Conservation (phyloP, 2,888 invertebrate species). For the Philereme vetulata region DNA sequence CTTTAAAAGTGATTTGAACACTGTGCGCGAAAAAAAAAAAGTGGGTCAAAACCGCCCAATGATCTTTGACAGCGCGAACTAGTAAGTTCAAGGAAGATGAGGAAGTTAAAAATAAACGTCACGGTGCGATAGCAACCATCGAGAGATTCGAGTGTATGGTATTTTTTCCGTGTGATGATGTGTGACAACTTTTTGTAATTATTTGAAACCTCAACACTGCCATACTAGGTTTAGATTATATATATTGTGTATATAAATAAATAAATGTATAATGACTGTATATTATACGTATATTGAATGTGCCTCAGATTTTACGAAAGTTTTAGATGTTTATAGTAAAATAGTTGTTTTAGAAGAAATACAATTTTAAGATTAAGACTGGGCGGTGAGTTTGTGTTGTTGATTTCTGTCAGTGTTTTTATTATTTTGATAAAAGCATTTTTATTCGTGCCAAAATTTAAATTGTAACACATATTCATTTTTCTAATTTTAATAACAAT, state of each 20-base stretch:
- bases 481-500: neutral
- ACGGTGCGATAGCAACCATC: no score
- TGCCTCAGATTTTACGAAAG: conserved; percentile 79
- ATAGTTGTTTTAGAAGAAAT: conserved; percentile 53
- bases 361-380: conserved; percentile 63
- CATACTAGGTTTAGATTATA: conserved; percentile 69
- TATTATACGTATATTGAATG: conserved; percentile 77
- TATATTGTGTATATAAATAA: conserved; percentile 64
- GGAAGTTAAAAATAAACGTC: no score
- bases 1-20: no score
- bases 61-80: no score
- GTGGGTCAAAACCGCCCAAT: no score
- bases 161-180: neutral
- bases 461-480: neutral
- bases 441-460: conserved; percentile 36
- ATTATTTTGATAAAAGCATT: neutral
- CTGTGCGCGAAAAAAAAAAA: no score
- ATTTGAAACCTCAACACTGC: conserved; percentile 77
- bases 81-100: no score
- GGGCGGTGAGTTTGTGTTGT: conserved; percentile 45
- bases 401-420: conserved; percentile 8
- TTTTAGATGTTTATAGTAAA: conserved; percentile 65
- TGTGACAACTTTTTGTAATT: conserved; percentile 40
- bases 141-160: no score
- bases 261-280: conserved; percentile 53